Evolutionary conservation across 2,797 vertebrate species (phyloP), one percentile per base, ranked within the genome.

Genomic region (Acanthiza pusilla): DNA sequence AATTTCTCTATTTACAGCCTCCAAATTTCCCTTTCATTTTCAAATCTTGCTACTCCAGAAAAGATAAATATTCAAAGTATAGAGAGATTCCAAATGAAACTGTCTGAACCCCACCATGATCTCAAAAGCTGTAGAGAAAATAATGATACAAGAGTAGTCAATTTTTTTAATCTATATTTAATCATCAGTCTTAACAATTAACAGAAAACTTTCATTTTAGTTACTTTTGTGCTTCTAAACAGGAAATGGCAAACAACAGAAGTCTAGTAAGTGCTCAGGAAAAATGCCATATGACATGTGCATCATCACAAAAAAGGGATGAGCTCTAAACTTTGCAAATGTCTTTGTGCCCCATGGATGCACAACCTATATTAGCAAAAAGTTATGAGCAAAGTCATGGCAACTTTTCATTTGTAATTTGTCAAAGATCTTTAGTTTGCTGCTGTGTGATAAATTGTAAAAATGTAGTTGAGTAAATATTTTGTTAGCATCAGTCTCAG

Each of bases 211-310:
- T 88, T 91, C 29, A 26, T 87, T 93, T 79, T 63, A 48, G 32
- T 78, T 60, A 58, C 32, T 79, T 92, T 86, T 68, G n/a, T 94
- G 66, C 87, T 97, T 96, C 85, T 93, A 74, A 93, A 60, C 38
- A 91, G 60, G 61, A 80, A 92, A 95, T 90, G 86, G 51, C 81
- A 90, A 96, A 58, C 16, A 91, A 70, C 70, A 92, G 67, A 91
- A 93, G 78, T 62, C 93, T 89, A 54, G 7, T 81, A 93, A 95
- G 71, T 38, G 50, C 76, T 84, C 70, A 85, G 42, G 85, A 88
- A 81, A 85, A 78, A 75, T 88, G 50, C 85, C 81, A 84, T 91
- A 65, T 75, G 81, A 79, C 83, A 74, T 51, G 81, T 62, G 84
- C 58, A 61, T 80, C 73, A 40, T 63, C 34, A 48, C 78, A 78